These are phyloP conservation scores for Chaetorhynchus papuensis DNA, from an alignment of 2,113 vertebrate genomes.

Conservation along the genomic window DNA sequence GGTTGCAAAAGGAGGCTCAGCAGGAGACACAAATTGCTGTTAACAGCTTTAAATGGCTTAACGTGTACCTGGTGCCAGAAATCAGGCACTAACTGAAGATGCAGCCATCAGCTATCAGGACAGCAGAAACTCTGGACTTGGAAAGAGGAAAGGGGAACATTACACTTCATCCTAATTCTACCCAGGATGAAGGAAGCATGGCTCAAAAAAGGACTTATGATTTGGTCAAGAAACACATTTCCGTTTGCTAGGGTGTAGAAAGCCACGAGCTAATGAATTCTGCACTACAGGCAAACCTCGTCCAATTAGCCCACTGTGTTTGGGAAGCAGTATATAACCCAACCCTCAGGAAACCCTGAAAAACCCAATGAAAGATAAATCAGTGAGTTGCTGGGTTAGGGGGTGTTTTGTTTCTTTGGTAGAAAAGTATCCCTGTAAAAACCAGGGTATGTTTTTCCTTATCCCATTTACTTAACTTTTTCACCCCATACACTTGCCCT, in stretches of 20 bases:
- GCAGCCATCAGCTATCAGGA: not conserved
- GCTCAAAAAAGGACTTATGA: not conserved
- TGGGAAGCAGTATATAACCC: not conserved
- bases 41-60: not conserved
- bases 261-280: not conserved
- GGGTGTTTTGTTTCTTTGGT: not conserved
- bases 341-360: not conserved
- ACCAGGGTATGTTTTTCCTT: not conserved
- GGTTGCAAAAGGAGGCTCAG: not conserved
- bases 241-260: not conserved
- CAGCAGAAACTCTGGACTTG: not conserved
- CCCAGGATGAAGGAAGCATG: not conserved
- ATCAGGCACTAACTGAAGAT: not conserved
- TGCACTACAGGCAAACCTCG: not conserved
- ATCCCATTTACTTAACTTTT: not conserved
- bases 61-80: not conserved
- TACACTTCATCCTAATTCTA: not conserved
- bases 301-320: accelerated
- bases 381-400: not conserved
- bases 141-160: not conserved
- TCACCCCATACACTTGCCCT: not conserved
- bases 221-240: not conserved
- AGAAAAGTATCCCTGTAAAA: not conserved
- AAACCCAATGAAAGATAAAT: not conserved
- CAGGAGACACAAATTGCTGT: not conserved